Evolutionary conservation across 1,140 invertebrate species (phyloP), one percentile per base, ranked within the genome.

Genomic region (Pogonomyrmex californicus): DNA sequence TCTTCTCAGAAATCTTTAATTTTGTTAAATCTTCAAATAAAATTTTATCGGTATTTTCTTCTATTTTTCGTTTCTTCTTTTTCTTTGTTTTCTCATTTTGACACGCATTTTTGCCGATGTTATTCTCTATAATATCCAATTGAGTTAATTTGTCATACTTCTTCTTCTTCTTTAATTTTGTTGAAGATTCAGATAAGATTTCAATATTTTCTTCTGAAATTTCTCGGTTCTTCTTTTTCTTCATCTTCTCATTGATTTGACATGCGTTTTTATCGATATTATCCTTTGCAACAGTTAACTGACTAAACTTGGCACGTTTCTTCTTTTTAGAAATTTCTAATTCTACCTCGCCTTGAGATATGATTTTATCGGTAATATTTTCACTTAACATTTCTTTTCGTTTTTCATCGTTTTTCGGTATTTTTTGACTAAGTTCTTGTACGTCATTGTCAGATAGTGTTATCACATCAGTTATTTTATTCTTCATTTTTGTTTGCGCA

Each of bases 161-260:
- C 23, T 75, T 82, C 14, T 79, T 76, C 44, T 38, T 44, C 9
- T 54, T 36, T 49, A 10, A 9, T 58, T 71, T 12, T 17, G 7
- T 63, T 2, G 14, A 4, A 0, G 14, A 36, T 62, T 83, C 23
- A 54, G n/a, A 4, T 9, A 62, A 4, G 33, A 5, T 1, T 38
- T n/a, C 23, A 5, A 78, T 30, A 38, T 85, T n/a, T 33, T 76
- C n/a, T 1, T 86, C 66, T 41, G 3, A 47, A 47, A 23, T 30
- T 86, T 56, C 23, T 85, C 58, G 12, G 73, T 76, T 36, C 56
- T 85, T 36, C n/a, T 47, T 78, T 23, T 85, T 85, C 10, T n/a
- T 36, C 23, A 81, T 85, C 10, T 58, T 70, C 30, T 85, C n/a
- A 12, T 36, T 49, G 49, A 49, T 71, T 12, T 79, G 23, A 41